Evolutionary conservation across 2,888 invertebrate species (phyloP).

Genomic region (Crioceris asparagi): DNA sequence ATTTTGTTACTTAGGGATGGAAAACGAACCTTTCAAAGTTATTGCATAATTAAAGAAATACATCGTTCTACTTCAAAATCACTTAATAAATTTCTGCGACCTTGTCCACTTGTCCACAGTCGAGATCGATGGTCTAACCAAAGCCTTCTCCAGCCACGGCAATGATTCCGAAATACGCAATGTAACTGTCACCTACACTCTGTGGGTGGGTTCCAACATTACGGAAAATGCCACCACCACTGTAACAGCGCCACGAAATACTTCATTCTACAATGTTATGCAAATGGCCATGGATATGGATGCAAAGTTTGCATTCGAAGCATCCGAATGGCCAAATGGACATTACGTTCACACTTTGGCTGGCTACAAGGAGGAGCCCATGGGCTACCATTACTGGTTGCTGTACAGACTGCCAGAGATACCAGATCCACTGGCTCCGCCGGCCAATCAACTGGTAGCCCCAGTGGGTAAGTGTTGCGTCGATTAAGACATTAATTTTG

Average conservation of each 20-base stretch:
- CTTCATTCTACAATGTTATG: slow-evolving; percentile 54
- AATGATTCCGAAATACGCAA: slow-evolving; percentile 54
- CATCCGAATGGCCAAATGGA: slow-evolving; percentile 85
- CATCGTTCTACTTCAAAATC: too few relatives aligned
- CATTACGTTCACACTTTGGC: slow-evolving; percentile 83
- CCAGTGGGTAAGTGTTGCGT: slow-evolving; percentile 70
- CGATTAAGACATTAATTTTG: too few relatives aligned
- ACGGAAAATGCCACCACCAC: slow-evolving; percentile 70
- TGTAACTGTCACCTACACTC: slow-evolving; percentile 71
- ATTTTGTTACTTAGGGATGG: too few relatives aligned
- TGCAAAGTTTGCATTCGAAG: slow-evolving; percentile 47
- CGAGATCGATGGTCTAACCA: slow-evolving; percentile 34
- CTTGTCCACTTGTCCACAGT: too few relatives aligned
- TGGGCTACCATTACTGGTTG: slow-evolving; percentile 84
- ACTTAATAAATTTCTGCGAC: too few relatives aligned
- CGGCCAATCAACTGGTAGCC: slow-evolving; percentile 78
- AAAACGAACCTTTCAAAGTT: too few relatives aligned
- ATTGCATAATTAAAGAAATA: too few relatives aligned
- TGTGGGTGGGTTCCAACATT: slow-evolving; percentile 82
- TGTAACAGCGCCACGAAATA: slow-evolving; percentile 62
- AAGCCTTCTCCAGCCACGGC: slow-evolving; percentile 34
- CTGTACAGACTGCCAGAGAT: slow-evolving; percentile 71
- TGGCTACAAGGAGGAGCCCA: slow-evolving; percentile 67
- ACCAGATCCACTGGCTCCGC: slow-evolving; percentile 70
- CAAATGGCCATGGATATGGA: slow-evolving; percentile 74